Evolutionary conservation across 2,113 vertebrate genomes (phyloP).

Genomic region (Austrofundulus limnaeus): DNA sequence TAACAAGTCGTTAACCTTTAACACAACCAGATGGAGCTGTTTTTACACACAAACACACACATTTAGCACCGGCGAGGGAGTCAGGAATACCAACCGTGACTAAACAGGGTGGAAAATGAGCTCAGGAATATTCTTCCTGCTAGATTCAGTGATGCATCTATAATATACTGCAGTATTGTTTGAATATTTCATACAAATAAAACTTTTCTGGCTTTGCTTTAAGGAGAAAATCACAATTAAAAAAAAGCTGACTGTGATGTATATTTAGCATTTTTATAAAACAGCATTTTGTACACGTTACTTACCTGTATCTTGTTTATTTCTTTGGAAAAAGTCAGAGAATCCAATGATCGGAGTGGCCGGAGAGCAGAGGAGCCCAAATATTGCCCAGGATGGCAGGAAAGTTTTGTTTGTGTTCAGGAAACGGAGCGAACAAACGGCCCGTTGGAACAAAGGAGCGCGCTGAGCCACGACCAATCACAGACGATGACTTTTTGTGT

Average conservation of each 20-base stretch:
- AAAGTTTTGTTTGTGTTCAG: constrained; percentile 74
- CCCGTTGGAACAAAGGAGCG: constrained; percentile 65
- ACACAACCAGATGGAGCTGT: neutral
- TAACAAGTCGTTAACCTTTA: constrained; percentile 26
- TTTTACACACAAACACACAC: neutral
- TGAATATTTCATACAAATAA: constrained; percentile 11
- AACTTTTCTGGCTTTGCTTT: neutral
- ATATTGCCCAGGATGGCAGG: constrained; percentile 66
- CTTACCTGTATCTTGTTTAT: constrained; percentile 71
- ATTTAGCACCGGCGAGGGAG: neutral
- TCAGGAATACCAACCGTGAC: neutral
- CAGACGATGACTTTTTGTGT: constrained; percentile 69
- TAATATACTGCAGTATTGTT: neutral
- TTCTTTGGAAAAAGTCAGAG: constrained; percentile 49
- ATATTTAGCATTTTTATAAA: neutral
- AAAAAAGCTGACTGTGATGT: neutral
- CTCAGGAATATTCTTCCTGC: neutral
- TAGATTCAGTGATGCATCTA: constrained; percentile 4
- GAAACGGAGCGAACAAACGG: constrained; percentile 66
- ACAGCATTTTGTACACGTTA: neutral
- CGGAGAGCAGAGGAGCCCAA: constrained; percentile 61
- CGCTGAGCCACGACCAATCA: constrained; percentile 72
- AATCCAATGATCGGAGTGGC: constrained; percentile 61
- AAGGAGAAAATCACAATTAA: neutral
- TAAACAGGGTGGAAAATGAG: neutral